Evolutionary conservation across 1,140 invertebrate species (phyloP), one percentile per base, ranked within the genome.

Genomic region (Drosophila kepulauana): DNA sequence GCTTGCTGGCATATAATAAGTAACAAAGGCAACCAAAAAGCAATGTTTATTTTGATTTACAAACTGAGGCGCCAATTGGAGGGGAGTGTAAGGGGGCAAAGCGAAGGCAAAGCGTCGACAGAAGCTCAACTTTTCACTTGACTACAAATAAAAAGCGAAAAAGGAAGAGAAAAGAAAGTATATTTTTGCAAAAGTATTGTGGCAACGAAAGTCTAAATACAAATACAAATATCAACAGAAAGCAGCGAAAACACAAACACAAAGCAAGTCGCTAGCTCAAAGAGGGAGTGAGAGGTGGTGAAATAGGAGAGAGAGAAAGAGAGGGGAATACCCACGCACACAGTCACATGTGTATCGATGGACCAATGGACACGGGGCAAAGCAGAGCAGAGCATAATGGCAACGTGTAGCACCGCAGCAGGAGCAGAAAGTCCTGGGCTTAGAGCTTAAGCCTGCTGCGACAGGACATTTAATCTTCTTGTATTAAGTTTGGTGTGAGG

Each of bases 381-480:
- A 25, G 3, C 1, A 30, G n/a, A 43, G 64, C 59, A 71, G 35
- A 52, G 33, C 57, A 64, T 63, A 63, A 75, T 71, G 61, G 74
- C 45, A 76, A 59, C 61, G 62, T 71, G 54, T 38, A 75, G 54
- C 73, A 16, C 0, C 33, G 33, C 33, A 33, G 35, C 35, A 57
- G 8, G 35, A 46, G 72, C 16, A 69, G 70, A 65, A 74, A 80
- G 85, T 84, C 67, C 68, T 54, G 66, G 38, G 81, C 81, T 89
- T 90, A 89, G 65, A 79, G 86, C 79, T 45, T 75, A 89, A 89
- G 85, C 78, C 81, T 78, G 75, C 78, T 89, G 81, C 81, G 85
- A 90, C 85, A 89, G 85, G 85, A 89, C 86, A 89, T 89, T 89
- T 89, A 89, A 89, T 90, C 85, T 90, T 68, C 71, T 76, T 85